Conservation (phyloP, 2,797 vertebrate genomes). For the Benthosema pterotum region DNA sequence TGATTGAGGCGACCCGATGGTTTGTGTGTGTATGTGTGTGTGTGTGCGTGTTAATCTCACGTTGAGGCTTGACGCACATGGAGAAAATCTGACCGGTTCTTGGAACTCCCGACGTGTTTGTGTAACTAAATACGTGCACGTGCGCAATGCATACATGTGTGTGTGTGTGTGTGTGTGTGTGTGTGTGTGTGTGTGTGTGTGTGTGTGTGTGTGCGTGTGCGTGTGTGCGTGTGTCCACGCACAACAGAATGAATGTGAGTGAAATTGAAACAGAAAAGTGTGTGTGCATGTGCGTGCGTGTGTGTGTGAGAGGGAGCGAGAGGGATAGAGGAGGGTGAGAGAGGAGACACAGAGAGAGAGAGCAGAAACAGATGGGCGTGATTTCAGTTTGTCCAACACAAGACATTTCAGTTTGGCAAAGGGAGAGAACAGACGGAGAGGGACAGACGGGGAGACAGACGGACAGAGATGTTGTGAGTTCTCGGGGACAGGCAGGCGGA, state of each 20-base stretch:
- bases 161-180: not conserved
- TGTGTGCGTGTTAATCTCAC: not conserved
- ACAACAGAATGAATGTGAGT: not conserved
- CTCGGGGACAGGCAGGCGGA: not conserved
- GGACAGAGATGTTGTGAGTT: too few species aligned
- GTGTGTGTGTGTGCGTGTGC: not conserved
- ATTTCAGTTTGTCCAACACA: too few species aligned
- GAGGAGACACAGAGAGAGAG: not conserved
- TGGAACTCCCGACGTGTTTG: not conserved
- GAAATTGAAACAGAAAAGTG: not conserved
- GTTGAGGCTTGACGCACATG: too few species aligned
- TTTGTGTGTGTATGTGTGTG: not conserved
- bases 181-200: slow-evolving; percentile 10
- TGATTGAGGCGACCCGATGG: too few species aligned
- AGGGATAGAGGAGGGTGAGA: not conserved
- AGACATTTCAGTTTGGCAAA: not conserved
- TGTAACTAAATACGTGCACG: too few species aligned
- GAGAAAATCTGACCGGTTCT: not conserved
- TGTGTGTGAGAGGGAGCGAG: not conserved
- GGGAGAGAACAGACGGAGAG: not conserved
- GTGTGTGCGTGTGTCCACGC: too few species aligned
- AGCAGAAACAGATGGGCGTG: not conserved
- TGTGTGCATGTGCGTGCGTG: not conserved
- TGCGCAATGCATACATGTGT: too few species aligned
- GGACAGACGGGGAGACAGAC: not conserved